Percentiles rank a stretch among this genome's conserved stretches.
These are phyloP conservation scores for Anas georgica DNA, from an alignment of 2,797 vertebrate species.

Conservation along the genomic window DNA sequence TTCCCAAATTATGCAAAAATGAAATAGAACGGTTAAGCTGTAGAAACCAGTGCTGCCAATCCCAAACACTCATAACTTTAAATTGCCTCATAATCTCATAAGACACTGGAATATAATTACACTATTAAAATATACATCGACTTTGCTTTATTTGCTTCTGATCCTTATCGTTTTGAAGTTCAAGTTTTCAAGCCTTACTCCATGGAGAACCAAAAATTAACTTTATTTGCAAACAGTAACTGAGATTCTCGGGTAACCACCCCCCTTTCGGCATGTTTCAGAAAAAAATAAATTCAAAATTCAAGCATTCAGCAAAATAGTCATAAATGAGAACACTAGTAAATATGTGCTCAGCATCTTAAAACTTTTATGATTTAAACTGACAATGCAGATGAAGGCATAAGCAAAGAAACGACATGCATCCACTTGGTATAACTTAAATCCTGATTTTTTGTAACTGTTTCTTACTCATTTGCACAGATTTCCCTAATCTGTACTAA, in stretches of 20 bases:
- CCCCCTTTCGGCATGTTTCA: background rate
- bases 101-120: background rate
- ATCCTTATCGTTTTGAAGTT: background rate
- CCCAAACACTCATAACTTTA: background rate
- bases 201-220: background rate
- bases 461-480: background rate
- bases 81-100: background rate
- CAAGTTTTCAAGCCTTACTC: background rate
- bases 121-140: background rate
- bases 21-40: background rate
- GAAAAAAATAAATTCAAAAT: background rate
- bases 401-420: background rate
- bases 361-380: background rate
- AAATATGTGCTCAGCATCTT: background rate
- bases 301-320: background rate
- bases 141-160: background rate
- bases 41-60: background rate
- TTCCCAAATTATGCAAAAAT: background rate
- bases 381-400: background rate
- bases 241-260: background rate
- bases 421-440: background rate
- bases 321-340: background rate
- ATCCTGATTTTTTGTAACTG: background rate
- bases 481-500: background rate
- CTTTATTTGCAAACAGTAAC: background rate